Evolutionary conservation across 1,140 invertebrate species (phyloP), one percentile per base, ranked within the genome.

Genomic region (Drosophila navojoa): DNA sequence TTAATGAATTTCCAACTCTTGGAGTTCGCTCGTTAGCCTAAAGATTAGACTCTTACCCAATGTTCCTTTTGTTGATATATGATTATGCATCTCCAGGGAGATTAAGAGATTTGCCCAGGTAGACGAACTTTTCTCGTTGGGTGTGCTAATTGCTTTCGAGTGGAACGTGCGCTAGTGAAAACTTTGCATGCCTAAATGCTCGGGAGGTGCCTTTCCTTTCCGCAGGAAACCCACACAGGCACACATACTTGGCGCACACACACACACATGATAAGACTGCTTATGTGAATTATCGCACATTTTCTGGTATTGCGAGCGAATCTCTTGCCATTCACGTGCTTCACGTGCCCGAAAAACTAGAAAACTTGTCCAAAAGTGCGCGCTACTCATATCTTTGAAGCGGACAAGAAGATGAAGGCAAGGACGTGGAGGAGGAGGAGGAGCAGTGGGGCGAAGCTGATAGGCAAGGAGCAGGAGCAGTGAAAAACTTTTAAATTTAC

Each of bases 271-370:
- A 87, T 86, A 86, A 87, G 71, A 86, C 77, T 86, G 72, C 84
- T 87, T 82, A 87, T 87, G 82, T 89, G 84, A 87, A 87, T 87
- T 87, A 87, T 87, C 82, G 84, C 79, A 87, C 84, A 87, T 89
- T 82, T 87, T 82, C 71, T 63, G 77, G 75, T 49, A 63, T 50
- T 72, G 60, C 64, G 57, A 61, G 57, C 61, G 76, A 69, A 78
- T 66, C 77, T 71, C 49, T 62, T 40, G 62, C 63, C 63, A 71
- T 58, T 54, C 70, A 72, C 64, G 54, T 25, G 47, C 42, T 58
- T 54, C 70, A 72, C 64, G 54, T 25, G 47, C 42, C 71, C 35
- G 32, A 79, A 81, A 85, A 87, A 82, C 82, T 86, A 86, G 82
- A 78, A 87, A 86, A 86, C 82, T 86, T 86, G 82, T 86, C 82